A percentile compares a stretch with the other conserved stretches of the same genome.
phyloP scores from a whole-genome alignment of 2,888 invertebrate species.

The Ctenicera cuprea region DNA sequence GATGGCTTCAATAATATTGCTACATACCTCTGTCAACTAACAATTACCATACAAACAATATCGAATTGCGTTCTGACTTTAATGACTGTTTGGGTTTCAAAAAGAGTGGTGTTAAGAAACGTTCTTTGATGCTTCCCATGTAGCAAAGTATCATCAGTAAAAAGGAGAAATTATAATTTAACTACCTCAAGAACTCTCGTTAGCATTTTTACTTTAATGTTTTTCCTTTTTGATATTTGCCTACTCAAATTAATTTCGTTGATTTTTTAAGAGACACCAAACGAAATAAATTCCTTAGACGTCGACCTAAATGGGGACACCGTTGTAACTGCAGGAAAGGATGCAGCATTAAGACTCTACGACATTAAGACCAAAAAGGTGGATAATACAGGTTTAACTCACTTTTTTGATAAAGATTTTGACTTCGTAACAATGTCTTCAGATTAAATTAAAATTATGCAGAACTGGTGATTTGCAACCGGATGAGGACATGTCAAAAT shows the following conservation, averaged over 20 bases:
- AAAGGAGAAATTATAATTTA: no score
- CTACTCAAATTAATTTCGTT: neutral
- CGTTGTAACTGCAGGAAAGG: slow-evolving; percentile 68
- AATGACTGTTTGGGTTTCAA: no score
- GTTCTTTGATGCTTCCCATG: no score
- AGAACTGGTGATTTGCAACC: neutral
- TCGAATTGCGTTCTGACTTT: no score
- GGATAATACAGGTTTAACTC: slow-evolving; percentile 35
- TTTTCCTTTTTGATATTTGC: no score
- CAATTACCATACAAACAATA: no score
- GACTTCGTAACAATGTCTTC: neutral
- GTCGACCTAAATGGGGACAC: slow-evolving; percentile 61
- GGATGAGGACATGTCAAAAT: neutral
- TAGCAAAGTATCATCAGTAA: no score
- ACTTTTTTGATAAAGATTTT: neutral
- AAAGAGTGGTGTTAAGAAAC: no score
- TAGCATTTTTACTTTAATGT: no score
- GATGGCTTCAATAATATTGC: no score
- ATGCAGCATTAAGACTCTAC: slow-evolving; percentile 68
- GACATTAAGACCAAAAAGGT: slow-evolving; percentile 67
- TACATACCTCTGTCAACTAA: no score
- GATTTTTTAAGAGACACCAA: slow-evolving; percentile 64
- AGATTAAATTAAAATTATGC: neutral
- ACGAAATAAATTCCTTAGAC: slow-evolving; percentile 69
- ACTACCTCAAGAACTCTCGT: no score